These are phyloP conservation scores for Apamea monoglypha DNA, from an alignment of 2,888 invertebrate species.

Conservation along the genomic window DNA sequence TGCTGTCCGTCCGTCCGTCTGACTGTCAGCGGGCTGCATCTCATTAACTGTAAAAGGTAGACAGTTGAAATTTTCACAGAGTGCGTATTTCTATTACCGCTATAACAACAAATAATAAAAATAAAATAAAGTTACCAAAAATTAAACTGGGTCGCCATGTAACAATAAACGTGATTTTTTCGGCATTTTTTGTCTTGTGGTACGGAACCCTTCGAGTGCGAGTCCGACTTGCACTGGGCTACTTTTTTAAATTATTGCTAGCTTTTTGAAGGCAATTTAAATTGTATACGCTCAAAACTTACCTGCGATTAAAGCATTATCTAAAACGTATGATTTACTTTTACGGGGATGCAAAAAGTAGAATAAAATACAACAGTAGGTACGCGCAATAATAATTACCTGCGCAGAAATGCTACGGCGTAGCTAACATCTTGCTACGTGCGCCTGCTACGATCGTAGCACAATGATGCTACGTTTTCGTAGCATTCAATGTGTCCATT, in stretches of 20 bases:
- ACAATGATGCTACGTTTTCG: neutral
- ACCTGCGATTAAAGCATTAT: too few species aligned
- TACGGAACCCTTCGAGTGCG: too few species aligned
- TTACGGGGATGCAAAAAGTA: neutral
- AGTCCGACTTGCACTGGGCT: too few species aligned
- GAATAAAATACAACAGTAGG: neutral
- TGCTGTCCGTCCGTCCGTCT: neutral
- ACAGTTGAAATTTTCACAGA: neutral
- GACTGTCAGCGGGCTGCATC: neutral
- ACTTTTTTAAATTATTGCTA: neutral
- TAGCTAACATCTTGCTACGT: constrained; percentile 5
- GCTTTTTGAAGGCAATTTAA: neutral
- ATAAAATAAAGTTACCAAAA: neutral
- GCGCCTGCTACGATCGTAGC: neutral
- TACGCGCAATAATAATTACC: neutral
- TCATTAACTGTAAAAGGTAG: neutral
- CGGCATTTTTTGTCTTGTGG: too few species aligned
- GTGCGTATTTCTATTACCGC: neutral
- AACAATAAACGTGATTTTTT: neutral
- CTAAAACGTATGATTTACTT: neutral
- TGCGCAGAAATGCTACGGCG: constrained; percentile 4
- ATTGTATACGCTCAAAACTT: neutral
- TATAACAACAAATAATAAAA: neutral
- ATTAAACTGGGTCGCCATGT: too few species aligned
- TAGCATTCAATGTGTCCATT: neutral